These are phyloP conservation scores for Hemicordylus capensis DNA, from an alignment of 2,113 vertebrate species.

Conservation along the genomic window DNA sequence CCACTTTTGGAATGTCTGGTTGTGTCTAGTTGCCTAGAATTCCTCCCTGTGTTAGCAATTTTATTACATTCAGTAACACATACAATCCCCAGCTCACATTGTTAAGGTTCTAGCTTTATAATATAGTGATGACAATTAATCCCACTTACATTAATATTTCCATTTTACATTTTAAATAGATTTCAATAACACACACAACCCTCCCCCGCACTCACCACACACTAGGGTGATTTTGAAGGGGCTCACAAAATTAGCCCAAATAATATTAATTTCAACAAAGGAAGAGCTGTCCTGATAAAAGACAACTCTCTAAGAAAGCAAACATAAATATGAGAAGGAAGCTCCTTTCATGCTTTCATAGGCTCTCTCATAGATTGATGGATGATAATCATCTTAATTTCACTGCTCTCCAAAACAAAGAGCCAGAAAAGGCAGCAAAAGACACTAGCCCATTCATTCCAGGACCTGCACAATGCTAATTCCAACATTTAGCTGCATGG, in stretches of 20 bases:
- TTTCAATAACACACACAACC: slow-evolving; percentile 71
- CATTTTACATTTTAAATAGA: slow-evolving; percentile 62
- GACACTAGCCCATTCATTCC: slow-evolving; percentile 95
- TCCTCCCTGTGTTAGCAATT: neutral
- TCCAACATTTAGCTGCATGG: slow-evolving; percentile 99
- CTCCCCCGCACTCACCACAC: slow-evolving; percentile 60
- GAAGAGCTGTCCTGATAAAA: slow-evolving; percentile 86
- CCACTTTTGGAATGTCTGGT: neutral
- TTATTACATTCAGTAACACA: slow-evolving; percentile 7
- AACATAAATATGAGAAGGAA: slow-evolving; percentile 87
- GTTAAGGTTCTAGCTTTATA: slow-evolving; percentile 54
- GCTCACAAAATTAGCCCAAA: slow-evolving; percentile 81
- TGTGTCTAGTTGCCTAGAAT: neutral
- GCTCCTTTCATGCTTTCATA: slow-evolving; percentile 88
- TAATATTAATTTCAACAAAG: slow-evolving; percentile 88
- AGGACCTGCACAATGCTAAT: slow-evolving; percentile 98
- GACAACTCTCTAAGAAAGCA: slow-evolving; percentile 86
- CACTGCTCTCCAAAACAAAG: slow-evolving; percentile 93
- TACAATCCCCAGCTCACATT: slow-evolving; percentile 54
- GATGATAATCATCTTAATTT: slow-evolving; percentile 97
- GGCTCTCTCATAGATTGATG: slow-evolving; percentile 89
- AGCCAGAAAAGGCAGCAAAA: slow-evolving; percentile 88
- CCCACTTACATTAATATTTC: slow-evolving; percentile 66
- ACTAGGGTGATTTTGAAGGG: slow-evolving; percentile 80
- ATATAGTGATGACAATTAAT: slow-evolving; percentile 48